Evolutionary conservation across 2,888 invertebrate species (phyloP), one percentile per base, ranked within the genome.

Genomic region (Boloria selene): DNA sequence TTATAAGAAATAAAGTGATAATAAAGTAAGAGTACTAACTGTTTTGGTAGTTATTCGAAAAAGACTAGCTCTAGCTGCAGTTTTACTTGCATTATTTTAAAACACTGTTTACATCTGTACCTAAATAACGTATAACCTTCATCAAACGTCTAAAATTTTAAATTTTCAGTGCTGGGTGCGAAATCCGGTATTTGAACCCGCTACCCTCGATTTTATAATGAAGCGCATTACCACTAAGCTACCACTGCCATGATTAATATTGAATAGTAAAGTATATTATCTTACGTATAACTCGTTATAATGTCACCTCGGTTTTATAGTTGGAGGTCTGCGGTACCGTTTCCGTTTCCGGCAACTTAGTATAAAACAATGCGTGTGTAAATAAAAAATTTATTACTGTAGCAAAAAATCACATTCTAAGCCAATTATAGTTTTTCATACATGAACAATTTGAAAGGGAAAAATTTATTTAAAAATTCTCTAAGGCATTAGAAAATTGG

Each of bases 301-400:
- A n/a, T 45, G 49, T 59, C 47, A 47, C 59, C 59, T 59, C 59
- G 59, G 47, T 50, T 59, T 59, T 59, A 59, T 59, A 59, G 38
- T 38, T 38, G 31, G 59, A 16, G 45, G 47, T 49, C 47, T 16
- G 17, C 49, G 47, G 17, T 50, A 38, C 31, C 49, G 31, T 31
- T 50, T 49, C 59, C 47, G 49, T 59, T 59, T 59, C 59, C 59
- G 59, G 14, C 50, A n/a, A 13, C 45, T 26, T n/a, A 10, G 16
- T 59, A 59, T 31, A 59, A 59, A 49, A 59, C 58, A 49, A 49
- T 16, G 31, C 49, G 17, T 26, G 22, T 31, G 16, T 31, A 47
- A 47, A 59, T 49, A 49, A 49, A 59, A 59, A 42, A 38, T 50
- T 59, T 38, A 38, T 38, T 49, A 31, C 47, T 10, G n/a, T 38